Percentiles rank a stretch among this genome's conserved stretches.
These are phyloP conservation scores for Platichthys flesus DNA, from an alignment of 2,113 vertebrate genomes.

Conservation along the genomic window DNA sequence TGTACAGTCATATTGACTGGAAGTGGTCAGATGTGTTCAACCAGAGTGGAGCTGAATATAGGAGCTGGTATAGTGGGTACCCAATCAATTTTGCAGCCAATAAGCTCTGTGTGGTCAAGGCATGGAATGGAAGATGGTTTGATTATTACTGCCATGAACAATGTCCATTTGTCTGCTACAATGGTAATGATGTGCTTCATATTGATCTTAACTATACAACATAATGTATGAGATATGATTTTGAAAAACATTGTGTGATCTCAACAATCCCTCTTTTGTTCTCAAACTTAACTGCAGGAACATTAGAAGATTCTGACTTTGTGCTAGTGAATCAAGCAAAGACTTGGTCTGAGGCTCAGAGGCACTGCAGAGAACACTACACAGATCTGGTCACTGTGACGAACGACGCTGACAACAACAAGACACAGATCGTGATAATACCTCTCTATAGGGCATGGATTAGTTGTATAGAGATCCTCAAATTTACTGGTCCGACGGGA, in stretches of 20 bases:
- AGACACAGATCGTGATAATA: neutral
- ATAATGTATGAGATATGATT: too few relatives aligned
- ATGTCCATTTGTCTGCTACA: neutral
- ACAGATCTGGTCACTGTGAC: constrained; percentile 15
- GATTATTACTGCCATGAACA: too few relatives aligned
- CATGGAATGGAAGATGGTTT: neutral
- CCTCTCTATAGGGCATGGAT: constrained; percentile 9
- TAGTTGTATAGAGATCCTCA: neutral
- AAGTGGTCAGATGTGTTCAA: constrained; percentile 10
- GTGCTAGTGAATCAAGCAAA: too few relatives aligned
- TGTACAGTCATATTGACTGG: neutral
- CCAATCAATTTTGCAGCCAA: neutral
- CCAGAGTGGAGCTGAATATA: neutral
- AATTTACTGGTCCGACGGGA: constrained; percentile 8
- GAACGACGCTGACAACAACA: neutral
- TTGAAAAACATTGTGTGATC: too few relatives aligned
- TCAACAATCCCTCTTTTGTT: neutral
- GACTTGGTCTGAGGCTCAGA: too few relatives aligned
- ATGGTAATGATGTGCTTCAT: too few relatives aligned
- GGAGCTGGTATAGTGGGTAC: neutral
- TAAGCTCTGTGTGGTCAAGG: neutral
- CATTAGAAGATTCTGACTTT: too few relatives aligned
- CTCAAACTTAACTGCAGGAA: too few relatives aligned
- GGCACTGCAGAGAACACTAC: neutral
- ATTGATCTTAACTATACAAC: too few relatives aligned